Base-by-base conservation (phyloP, 23 tunicate genomes). In the Oikopleura dioica region DNA sequence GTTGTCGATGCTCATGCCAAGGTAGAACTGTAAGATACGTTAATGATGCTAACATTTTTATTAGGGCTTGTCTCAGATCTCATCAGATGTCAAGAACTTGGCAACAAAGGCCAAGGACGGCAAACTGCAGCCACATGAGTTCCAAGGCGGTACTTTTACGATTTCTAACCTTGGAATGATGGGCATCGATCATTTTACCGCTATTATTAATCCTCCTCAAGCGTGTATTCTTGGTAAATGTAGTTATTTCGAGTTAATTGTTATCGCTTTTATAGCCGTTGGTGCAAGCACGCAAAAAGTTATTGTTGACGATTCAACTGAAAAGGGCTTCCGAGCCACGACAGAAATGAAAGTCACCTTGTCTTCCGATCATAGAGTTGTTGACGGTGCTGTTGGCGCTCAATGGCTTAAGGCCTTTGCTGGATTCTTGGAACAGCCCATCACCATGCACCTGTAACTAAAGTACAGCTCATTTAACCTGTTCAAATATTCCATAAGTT, bases 311-410 rank as follows among this genome's bases (percentile, higher is more conserved):
- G 55, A 44, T 44, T 9, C 9, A 9, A 9, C 55, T 16, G 55
- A 44, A 9, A 44, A 44, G 16, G 55, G 97, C n/a, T 38, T 80
- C n/a, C 36, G 80, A 36, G 78, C 69, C 5, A 92, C 80, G 30
- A 85, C 97, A 0, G 36, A 85, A 80, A 89, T 91, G 83, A 77
- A 89, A 1, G 97, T 91, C 32, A 91, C 97, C 1, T 35, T 91
- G 76, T 82, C 87, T 76, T 91, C 92, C 37, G 97, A 91, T 38
- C 97, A 91, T 75, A 76, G 96, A 31, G 87, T 82, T 35, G 97
- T 91, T 0, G 97, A 91, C 78, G 97, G 97, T 30, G 97, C 97
- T 33, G 97, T 91, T n/a, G 97, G 97, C 21, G 97, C 94, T 0
- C 82, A 81, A 59, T 91, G 97, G 97, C 78, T 91, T 4, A 84